Percentiles rank a stretch among this genome's conserved stretches.
These are phyloP conservation scores for Phymastichus coffea DNA, from an alignment of 1,140 invertebrate species.

Conservation along the genomic window DNA sequence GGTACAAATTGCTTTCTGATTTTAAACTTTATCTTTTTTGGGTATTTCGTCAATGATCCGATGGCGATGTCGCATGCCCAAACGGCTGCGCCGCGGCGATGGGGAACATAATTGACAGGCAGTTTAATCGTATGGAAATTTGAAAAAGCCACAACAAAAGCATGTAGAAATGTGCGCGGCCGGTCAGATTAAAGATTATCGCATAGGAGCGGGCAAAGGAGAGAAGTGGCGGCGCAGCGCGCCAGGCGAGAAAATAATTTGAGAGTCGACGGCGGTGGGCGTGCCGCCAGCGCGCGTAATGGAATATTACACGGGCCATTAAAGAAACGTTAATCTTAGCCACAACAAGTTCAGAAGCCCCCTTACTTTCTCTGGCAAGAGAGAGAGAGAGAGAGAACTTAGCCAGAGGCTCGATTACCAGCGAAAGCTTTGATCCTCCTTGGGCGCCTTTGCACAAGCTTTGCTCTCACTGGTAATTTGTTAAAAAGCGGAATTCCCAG, in stretches of 20 bases:
- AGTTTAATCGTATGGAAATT: no score
- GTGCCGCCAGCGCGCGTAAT: conserved; percentile 41
- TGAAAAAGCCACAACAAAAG: no score
- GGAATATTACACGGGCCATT: conserved; percentile 58
- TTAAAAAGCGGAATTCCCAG: conserved; percentile 50
- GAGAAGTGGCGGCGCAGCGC: background rate
- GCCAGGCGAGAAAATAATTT: conserved; percentile 20
- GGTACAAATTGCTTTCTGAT: no score
- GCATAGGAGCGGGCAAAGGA: background rate
- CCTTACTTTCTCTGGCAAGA: background rate
- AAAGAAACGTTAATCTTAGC: conserved; percentile 57
- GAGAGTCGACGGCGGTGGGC: no score
- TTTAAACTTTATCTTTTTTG: no score
- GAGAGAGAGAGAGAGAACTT: no score
- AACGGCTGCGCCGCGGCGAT: no score
- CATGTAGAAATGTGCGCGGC: background rate
- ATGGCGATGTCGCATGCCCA: no score
- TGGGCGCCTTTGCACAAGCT: background rate
- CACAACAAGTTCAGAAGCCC: conserved; percentile 52
- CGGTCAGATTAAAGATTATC: conserved; percentile 28
- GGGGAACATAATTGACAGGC: no score
- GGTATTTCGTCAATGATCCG: no score
- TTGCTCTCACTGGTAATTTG: conserved; percentile 42
- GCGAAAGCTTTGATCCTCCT: conserved; percentile 45
- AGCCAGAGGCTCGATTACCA: conserved; percentile 37